Evolutionary conservation across 2,888 invertebrate genomes (phyloP), one percentile per base, ranked within the genome.

Genomic region (Drosophila mayaguana): DNA sequence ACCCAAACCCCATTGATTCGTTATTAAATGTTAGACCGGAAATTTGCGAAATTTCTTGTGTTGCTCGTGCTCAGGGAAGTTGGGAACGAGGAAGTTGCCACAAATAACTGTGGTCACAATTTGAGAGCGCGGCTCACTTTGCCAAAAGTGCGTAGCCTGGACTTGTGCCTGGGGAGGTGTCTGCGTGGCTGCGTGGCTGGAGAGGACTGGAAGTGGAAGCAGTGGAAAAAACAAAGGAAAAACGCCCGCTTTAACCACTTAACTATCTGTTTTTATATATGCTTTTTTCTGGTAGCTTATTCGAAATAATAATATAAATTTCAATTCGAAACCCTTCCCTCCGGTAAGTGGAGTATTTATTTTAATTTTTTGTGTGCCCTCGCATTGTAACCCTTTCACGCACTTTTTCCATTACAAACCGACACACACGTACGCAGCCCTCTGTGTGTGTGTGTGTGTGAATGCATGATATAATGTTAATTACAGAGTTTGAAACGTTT

Each of bases 281-380:
- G 20, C 28, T 42, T n/a, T 18, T 74, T 78, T 74, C 43, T 12
- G 28, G 40, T 73, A 43, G 51, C 66, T 65, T 72, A 63, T 66
- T 78, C 50, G 50, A 80, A 80, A 74, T 82, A 80, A 83, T 83
- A 82, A 83, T 72, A 82, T 68, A 57, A 81, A 80, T 80, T 81
- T 78, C 68, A 79, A 64, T 68, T 56, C 61, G 71, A 77, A 63
- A 72, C 80, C 80, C 80, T 73, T 79, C 4, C 46, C 38, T 57
- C 45, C 20, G 50, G 34, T 57, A 77, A 76, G 62, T 78, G 59
- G 59, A 62, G 46, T 50, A 18, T 50, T 50, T 50, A 48, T 46
- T 46, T 25, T 48, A 28, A n/a, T 32, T 68, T 67, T 62, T 68
- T 55, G 34, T n/a, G n/a, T 70, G 46, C n/a, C 46, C 53, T 56